Evolutionary conservation across 2,888 invertebrate species (phyloP).

Genomic region (Lasioglossum lativentre): DNA sequence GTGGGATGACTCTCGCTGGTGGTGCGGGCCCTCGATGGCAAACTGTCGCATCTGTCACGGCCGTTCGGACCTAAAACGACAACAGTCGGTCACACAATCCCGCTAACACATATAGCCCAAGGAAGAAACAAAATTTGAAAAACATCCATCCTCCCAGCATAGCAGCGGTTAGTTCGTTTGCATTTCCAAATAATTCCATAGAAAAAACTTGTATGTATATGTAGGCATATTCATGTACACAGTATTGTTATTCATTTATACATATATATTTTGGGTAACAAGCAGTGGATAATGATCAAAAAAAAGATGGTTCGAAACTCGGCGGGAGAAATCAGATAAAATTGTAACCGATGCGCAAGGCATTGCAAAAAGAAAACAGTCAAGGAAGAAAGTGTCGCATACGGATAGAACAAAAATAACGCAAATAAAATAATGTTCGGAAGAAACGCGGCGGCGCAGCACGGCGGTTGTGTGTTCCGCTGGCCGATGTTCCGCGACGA

Average conservation of each 20-base stretch:
- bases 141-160: constrained; percentile 74
- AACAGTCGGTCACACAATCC: constrained; percentile 27
- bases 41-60: constrained; percentile 92
- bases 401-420: constrained; percentile 20
- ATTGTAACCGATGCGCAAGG: constrained; percentile 13
- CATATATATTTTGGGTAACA: constrained; percentile 56
- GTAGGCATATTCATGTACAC: constrained; percentile 39
- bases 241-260: constrained; percentile 48
- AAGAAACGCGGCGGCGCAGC: constrained; percentile 16
- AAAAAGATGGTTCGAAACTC: constrained; percentile 33
- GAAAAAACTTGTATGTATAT: constrained; percentile 44
- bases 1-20: constrained; percentile 87
- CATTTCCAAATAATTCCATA: constrained; percentile 59
- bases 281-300: constrained; percentile 61
- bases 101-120: neutral
- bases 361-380: constrained; percentile 25
- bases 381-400: constrained; percentile 26
- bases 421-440: constrained; percentile 13
- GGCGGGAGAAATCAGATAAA: constrained; percentile 14
- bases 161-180: constrained; percentile 71
- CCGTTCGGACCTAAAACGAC: constrained; percentile 82
- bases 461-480: constrained; percentile 23
- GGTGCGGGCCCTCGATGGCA: constrained; percentile 91
- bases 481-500: constrained; percentile 10
- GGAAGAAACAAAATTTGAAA: constrained; percentile 57